Conservation (phyloP, 2,113 vertebrate genomes). For the Nesogale talazaci region DNA sequence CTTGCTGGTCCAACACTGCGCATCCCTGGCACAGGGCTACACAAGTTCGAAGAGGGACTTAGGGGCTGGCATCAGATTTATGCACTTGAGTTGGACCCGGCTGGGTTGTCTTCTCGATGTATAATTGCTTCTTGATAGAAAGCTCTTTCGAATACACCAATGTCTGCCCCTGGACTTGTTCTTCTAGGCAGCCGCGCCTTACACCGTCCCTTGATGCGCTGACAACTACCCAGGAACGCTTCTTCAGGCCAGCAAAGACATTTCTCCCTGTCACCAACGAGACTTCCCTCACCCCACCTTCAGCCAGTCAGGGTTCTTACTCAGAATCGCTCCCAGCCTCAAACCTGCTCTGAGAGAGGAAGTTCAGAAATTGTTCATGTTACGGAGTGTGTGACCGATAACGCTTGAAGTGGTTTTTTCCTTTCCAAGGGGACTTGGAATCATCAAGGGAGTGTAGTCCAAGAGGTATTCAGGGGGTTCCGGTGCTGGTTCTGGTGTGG, state of each 20-base stretch:
- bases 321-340: neutral
- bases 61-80: no score
- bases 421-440: neutral
- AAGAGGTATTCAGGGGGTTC: neutral
- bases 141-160: no score
- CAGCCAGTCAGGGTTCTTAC: neutral
- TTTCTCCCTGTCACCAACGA: neutral
- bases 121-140: no score
- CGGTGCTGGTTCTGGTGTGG: neutral
- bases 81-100: no score
- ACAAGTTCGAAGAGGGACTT: no score
- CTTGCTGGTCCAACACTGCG: no score
- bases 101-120: no score
- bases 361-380: neutral
- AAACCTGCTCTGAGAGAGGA: neutral
- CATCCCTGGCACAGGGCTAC: no score
- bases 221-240: neutral
- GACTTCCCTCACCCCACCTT: neutral
- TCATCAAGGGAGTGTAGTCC: neutral
- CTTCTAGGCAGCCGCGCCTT: no score
- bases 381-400: neutral
- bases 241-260: neutral
- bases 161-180: no score
- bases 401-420: neutral
- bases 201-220: neutral